Conservation (phyloP, 23 tunicate species). For the Corella eumyota region DNA sequence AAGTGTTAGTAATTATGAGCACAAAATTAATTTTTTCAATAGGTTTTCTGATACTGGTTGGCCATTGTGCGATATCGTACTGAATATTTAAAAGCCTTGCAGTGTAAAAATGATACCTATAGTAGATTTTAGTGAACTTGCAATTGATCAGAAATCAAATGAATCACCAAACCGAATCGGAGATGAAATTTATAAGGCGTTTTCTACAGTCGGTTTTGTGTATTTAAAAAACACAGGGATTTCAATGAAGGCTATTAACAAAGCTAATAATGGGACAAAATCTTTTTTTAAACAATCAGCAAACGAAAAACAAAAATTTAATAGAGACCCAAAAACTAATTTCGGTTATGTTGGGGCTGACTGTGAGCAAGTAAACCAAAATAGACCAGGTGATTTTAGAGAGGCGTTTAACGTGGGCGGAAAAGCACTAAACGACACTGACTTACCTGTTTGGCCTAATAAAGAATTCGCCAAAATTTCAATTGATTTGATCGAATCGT, state of each 20-base stretch:
- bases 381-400: conserved; percentile 33
- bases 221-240: no score
- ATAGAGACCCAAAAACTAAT: conserved; percentile 3
- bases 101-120: no score
- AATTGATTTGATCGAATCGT: not conserved
- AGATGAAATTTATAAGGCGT: no score
- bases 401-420: conserved; percentile 31
- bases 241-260: conserved; percentile 5
- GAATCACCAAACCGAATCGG: no score
- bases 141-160: no score
- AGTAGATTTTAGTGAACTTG: no score
- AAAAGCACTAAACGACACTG: not conserved
- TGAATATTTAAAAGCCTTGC: no score
- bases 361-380: conserved; percentile 23
- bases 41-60: no score
- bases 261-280: conserved; percentile 9
- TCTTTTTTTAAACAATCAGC: conserved; percentile 11
- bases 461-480: conserved; percentile 13
- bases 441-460: conserved; percentile 35
- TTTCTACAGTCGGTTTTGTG: no score
- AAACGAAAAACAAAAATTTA: conserved; percentile 16
- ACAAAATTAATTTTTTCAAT: no score
- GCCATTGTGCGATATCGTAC: no score
- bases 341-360: conserved; percentile 25
- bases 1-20: no score